These are phyloP conservation scores for Crocallis elinguaria DNA, from an alignment of 2,888 invertebrate genomes.

Conservation along the genomic window DNA sequence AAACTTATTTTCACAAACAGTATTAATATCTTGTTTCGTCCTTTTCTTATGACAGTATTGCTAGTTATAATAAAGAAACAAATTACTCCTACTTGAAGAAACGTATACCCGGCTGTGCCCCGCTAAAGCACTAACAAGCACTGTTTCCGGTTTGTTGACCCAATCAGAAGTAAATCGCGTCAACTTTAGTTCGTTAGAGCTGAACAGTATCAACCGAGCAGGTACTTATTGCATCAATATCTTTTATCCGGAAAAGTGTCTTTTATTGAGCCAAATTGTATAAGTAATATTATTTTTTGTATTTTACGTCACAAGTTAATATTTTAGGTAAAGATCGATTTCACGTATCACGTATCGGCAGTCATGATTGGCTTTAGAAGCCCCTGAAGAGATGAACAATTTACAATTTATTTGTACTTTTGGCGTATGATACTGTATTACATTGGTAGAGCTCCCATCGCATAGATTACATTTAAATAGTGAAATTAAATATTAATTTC, in stretches of 20 bases:
- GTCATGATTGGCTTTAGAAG: too few species aligned
- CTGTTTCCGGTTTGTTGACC: slow-evolving; percentile 40
- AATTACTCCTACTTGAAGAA: neutral
- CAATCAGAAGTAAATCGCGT: slow-evolving; percentile 36
- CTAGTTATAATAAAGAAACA: neutral
- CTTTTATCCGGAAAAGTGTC: neutral
- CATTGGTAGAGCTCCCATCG: too few species aligned
- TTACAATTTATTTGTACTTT: too few species aligned
- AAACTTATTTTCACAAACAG: too few species aligned
- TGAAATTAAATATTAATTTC: too few species aligned
- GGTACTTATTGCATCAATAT: slow-evolving; percentile 15
- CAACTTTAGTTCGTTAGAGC: slow-evolving; percentile 37
- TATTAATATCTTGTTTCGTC: too few species aligned
- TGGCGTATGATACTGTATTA: too few species aligned
- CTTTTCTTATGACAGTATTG: too few species aligned
- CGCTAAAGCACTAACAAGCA: slow-evolving; percentile 37
- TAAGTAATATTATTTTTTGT: neutral
- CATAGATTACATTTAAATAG: too few species aligned
- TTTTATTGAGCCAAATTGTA: neutral
- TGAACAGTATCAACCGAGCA: slow-evolving; percentile 15
- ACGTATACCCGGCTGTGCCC: slow-evolving; percentile 7
- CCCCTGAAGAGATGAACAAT: too few species aligned
- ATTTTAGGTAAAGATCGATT: neutral
- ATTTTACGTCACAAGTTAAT: too few species aligned
- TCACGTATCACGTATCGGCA: neutral